These are phyloP conservation scores for Melanophora roralis DNA, from an alignment of 2,888 invertebrate species.

Conservation along the genomic window DNA sequence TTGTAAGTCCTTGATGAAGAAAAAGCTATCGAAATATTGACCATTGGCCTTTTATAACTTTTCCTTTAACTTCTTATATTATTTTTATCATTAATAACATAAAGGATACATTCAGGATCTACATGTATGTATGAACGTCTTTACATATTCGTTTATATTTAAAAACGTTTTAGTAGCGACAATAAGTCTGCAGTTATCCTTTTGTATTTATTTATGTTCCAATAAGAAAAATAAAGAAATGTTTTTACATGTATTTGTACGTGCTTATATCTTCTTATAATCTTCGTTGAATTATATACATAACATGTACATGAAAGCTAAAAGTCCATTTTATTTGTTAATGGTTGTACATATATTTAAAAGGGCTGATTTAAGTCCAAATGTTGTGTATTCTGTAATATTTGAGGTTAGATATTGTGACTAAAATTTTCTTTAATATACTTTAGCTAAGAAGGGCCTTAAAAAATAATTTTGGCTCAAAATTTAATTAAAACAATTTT, in stretches of 20 bases:
- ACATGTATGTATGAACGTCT: not conserved
- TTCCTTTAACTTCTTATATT: not conserved
- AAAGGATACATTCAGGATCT: not conserved
- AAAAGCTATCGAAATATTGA: slow-evolving; percentile 22
- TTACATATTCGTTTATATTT: not conserved
- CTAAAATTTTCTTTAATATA: too few species aligned
- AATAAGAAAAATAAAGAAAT: slow-evolving; percentile 1
- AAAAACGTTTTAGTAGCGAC: slow-evolving; percentile 1
- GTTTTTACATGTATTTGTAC: slow-evolving; percentile 15
- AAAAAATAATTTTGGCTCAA: too few species aligned
- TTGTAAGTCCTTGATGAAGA: not conserved
- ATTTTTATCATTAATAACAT: not conserved
- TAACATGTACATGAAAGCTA: not conserved
- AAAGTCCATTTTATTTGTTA: too few species aligned
- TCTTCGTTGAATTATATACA: slow-evolving; percentile 9
- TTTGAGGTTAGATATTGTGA: too few species aligned
- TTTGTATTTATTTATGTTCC: not conserved
- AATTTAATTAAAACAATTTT: too few species aligned
- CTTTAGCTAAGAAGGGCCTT: too few species aligned
- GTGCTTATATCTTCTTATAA: slow-evolving; percentile 40
- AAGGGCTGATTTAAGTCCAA: too few species aligned
- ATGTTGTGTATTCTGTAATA: too few species aligned
- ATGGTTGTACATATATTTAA: too few species aligned
- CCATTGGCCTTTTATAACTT: slow-evolving; percentile 30
- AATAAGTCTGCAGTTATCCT: slow-evolving; percentile 32